These are phyloP conservation scores for Drosophila siamana DNA, from an alignment of 2,888 invertebrate genomes.

Conservation along the genomic window DNA sequence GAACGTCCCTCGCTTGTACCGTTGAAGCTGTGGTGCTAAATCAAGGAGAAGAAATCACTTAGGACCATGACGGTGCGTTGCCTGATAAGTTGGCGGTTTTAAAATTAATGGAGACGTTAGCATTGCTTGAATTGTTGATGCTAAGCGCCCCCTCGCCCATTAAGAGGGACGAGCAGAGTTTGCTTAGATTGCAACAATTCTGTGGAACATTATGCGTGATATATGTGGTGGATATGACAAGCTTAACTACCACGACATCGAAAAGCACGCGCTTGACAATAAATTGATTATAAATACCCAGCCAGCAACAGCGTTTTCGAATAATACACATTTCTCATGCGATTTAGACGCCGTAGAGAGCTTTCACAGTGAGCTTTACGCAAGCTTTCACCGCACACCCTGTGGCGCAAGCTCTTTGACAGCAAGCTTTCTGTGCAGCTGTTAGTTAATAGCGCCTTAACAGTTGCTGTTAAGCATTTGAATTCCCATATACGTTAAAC, in stretches of 20 bases:
- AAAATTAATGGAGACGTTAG: conserved; percentile 73
- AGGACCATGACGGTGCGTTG: conserved; percentile 61
- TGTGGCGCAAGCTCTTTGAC: conserved; percentile 26
- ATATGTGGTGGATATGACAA: conserved; percentile 16
- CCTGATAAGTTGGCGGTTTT: conserved; percentile 71
- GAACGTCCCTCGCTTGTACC: conserved; percentile 5
- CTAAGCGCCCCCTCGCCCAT: conserved; percentile 45
- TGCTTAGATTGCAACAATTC: conserved; percentile 59
- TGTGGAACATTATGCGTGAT: conserved; percentile 41
- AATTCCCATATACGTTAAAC: conserved; percentile 38
- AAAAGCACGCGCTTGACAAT: conserved; percentile 5
- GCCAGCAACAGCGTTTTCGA: conserved; percentile 1
- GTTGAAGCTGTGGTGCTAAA: conserved; percentile 46
- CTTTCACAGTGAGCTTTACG: conserved; percentile 6
- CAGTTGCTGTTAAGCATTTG: conserved; percentile 44
- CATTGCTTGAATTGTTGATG: conserved; percentile 43
- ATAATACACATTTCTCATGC: conserved; percentile 5
- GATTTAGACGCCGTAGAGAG: not conserved
- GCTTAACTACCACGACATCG: not conserved
- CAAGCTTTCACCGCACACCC: conserved; percentile 30
- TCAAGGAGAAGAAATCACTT: conserved; percentile 71
- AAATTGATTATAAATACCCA: conserved; percentile 42
- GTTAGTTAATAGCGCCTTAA: conserved; percentile 46
- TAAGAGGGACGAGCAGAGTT: conserved; percentile 23
- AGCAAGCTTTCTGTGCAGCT: conserved; percentile 32